Conservation (phyloP, 2,113 vertebrate genomes). For the Origma solitaria region DNA sequence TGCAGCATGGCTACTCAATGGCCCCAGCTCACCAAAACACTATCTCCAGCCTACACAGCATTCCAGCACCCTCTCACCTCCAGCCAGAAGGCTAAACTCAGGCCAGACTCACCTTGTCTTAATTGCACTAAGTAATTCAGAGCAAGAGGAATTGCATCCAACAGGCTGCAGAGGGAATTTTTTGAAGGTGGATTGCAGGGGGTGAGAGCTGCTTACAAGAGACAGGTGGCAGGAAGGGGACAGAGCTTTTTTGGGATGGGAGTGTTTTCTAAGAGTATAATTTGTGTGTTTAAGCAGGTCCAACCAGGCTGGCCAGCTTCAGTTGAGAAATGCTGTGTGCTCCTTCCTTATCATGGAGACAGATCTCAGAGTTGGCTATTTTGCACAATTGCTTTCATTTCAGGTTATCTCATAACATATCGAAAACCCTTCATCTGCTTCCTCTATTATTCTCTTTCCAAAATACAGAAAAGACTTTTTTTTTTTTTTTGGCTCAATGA, state of each 20-base stretch:
- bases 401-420: background rate
- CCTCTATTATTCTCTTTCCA: background rate
- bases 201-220: background rate
- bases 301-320: background rate
- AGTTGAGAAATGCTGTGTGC: fast-evolving
- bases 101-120: background rate
- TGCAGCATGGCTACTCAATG: background rate
- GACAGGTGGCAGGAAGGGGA: background rate
- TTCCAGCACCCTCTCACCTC: background rate
- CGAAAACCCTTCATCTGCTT: background rate
- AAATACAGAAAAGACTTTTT: background rate
- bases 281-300: background rate
- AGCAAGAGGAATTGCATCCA: background rate
- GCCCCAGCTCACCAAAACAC: background rate
- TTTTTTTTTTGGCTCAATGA: background rate
- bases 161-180: background rate
- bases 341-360: background rate
- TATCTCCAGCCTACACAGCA: background rate
- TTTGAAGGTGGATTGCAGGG: background rate
- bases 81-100: background rate
- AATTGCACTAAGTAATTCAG: background rate
- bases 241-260: background rate
- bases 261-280: background rate
- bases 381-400: background rate
- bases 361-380: background rate